Conservation (phyloP, 2,888 invertebrate species). For the Drosophila paramelanica region DNA sequence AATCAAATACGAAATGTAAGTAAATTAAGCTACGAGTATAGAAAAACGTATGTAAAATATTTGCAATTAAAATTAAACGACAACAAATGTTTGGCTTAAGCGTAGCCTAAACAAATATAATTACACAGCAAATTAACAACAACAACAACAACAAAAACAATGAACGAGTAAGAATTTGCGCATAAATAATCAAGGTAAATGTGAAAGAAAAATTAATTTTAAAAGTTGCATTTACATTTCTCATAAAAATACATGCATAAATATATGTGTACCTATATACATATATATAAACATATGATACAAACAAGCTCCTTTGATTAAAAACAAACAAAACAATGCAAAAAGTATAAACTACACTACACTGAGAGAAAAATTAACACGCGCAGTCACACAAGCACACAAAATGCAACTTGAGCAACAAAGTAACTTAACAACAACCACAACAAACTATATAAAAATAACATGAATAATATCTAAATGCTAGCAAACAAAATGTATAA, state of each 20-base stretch:
- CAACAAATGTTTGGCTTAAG: conserved; percentile 50
- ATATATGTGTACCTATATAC: conserved; percentile 39
- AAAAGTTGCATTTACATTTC: conserved; percentile 75
- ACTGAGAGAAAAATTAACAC: conserved; percentile 54
- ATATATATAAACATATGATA: conserved; percentile 28
- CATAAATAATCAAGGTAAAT: conserved; percentile 69
- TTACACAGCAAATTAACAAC: conserved; percentile 62
- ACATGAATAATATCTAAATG: conserved; percentile 26
- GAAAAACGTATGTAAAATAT: conserved; percentile 71
- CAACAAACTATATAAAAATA: conserved; percentile 42
- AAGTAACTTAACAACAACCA: conserved; percentile 42
- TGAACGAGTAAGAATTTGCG: conserved; percentile 40
- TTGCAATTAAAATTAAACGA: conserved; percentile 62
- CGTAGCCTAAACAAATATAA: conserved; percentile 61
- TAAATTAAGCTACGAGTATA: conserved; percentile 50
- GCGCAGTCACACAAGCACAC: conserved; percentile 50
- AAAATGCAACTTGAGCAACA: conserved; percentile 46
- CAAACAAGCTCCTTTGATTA: conserved; percentile 61
- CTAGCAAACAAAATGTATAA: conserved; percentile 50
- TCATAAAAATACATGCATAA: conserved; percentile 48
- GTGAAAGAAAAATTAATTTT: conserved; percentile 57
- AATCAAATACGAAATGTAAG: conserved; percentile 56
- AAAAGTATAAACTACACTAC: conserved; percentile 62
- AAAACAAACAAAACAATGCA: conserved; percentile 20
- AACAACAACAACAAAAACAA: conserved; percentile 15